Conservation (phyloP, 1,140 invertebrate genomes). For the Schlechtendalia chinensis region DNA sequence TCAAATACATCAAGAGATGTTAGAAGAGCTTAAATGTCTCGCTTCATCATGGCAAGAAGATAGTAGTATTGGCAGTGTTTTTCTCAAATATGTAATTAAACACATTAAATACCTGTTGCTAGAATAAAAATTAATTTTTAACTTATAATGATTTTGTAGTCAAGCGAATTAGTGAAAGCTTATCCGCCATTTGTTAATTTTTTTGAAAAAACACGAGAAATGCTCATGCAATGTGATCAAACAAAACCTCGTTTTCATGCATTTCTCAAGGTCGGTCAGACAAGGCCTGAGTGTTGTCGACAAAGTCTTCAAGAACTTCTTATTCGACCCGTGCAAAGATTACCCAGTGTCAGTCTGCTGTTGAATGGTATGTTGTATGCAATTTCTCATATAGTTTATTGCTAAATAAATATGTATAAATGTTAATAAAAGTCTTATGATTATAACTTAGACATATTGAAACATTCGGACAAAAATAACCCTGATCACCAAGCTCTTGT, state of each 20-base stretch:
- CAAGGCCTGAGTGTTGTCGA: constrained; percentile 88
- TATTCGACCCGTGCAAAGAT: constrained; percentile 92
- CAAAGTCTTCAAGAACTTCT: constrained; percentile 92
- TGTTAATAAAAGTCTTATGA: constrained; percentile 47
- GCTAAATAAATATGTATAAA: neutral
- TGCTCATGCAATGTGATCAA: constrained; percentile 83
- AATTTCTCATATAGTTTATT: neutral
- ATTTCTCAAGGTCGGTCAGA: constrained; percentile 93
- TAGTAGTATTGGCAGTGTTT: constrained; percentile 79
- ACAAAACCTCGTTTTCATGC: constrained; percentile 94
- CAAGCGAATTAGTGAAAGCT: constrained; percentile 78
- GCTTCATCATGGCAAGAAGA: constrained; percentile 79
- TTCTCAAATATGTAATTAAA: constrained; percentile 69
- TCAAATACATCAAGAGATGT: constrained; percentile 83
- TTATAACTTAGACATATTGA: constrained; percentile 77
- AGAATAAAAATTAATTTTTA: constrained; percentile 7
- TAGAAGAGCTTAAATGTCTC: constrained; percentile 72
- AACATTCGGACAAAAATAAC: constrained; percentile 83
- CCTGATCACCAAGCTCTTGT: constrained; percentile 81
- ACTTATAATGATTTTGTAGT: constrained; percentile 53
- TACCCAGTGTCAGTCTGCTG: constrained; percentile 91
- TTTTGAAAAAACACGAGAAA: constrained; percentile 94
- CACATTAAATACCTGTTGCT: neutral
- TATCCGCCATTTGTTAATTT: constrained; percentile 98
- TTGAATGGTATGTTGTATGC: constrained; percentile 72